phyloP scores from a whole-genome alignment of 1,140 invertebrate species.

The Neuroterus valhalla region DNA sequence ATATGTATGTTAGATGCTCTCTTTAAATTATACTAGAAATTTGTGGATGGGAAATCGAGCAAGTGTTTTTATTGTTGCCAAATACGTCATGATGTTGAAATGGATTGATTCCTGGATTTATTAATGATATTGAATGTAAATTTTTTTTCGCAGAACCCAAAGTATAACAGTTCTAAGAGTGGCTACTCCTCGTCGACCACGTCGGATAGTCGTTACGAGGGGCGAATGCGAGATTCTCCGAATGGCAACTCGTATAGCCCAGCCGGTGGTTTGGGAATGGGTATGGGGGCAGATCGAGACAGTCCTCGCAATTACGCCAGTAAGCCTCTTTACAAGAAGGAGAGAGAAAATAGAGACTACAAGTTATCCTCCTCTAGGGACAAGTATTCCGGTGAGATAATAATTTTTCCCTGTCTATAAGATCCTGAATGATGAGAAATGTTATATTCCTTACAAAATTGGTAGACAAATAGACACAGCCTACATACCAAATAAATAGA shows the following conservation, averaged over 20 bases:
- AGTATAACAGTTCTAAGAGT: slow-evolving; percentile 84
- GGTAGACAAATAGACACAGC: background rate
- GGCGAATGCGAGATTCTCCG: slow-evolving; percentile 82
- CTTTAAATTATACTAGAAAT: too few species aligned
- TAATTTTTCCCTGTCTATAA: background rate
- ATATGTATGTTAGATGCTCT: too few species aligned
- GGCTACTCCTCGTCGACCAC: slow-evolving; percentile 77
- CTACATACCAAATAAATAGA: background rate
- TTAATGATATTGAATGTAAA: background rate
- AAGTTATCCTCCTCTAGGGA: slow-evolving; percentile 86
- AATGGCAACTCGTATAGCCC: slow-evolving; percentile 85
- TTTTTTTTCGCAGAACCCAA: slow-evolving; percentile 79
- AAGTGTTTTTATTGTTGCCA: too few species aligned
- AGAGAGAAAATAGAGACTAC: slow-evolving; percentile 93
- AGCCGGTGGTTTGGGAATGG: slow-evolving; percentile 76
- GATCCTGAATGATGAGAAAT: too few species aligned
- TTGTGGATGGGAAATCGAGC: too few species aligned
- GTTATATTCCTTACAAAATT: background rate
- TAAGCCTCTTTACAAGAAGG: slow-evolving; percentile 90
- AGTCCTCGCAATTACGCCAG: slow-evolving; percentile 81
- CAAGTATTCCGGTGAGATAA: slow-evolving; percentile 83
- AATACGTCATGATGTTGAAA: too few species aligned
- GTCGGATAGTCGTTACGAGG: slow-evolving; percentile 76
- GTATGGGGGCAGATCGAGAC: slow-evolving; percentile 79
- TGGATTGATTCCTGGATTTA: background rate